Percentiles rank a stretch among this genome's conserved stretches.
Evolutionary conservation across 92 coral and sea anemone genomes (phyloP).

Genomic region (Parazoanthus swiftii): DNA sequence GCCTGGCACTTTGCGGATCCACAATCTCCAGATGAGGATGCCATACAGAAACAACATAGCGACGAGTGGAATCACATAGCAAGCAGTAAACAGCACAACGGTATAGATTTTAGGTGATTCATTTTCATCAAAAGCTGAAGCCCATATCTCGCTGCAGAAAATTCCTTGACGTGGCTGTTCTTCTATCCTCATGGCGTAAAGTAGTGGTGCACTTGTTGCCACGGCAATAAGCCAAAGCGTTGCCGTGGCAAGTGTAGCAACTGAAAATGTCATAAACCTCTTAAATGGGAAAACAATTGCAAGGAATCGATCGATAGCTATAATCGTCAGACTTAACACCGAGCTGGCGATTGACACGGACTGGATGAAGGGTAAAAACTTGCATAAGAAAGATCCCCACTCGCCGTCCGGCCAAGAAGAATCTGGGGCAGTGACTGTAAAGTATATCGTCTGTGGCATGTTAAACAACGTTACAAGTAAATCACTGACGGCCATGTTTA

Average conservation of each 20-base stretch:
- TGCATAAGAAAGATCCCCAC: slow-evolving; percentile 21
- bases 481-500: slow-evolving; percentile 24
- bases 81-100: slow-evolving; percentile 61
- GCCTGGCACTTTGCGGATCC: slow-evolving; percentile 64
- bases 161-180: slow-evolving; percentile 41
- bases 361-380: slow-evolving; percentile 14
- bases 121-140: slow-evolving; percentile 48
- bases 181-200: slow-evolving; percentile 65
- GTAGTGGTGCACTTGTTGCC: slow-evolving; percentile 72
- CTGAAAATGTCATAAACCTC: slow-evolving; percentile 41
- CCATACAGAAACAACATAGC: slow-evolving; percentile 66
- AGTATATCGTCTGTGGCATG: slow-evolving; percentile 34
- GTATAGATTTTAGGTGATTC: slow-evolving; percentile 56
- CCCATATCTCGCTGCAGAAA: slow-evolving; percentile 60
- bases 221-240: slow-evolving; percentile 68
- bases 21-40: slow-evolving; percentile 59
- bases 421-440: not conserved
- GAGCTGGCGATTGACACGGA: slow-evolving; percentile 63
- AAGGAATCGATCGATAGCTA: slow-evolving; percentile 65
- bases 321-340: slow-evolving; percentile 54
- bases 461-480: slow-evolving; percentile 12
- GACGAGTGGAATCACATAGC: slow-evolving; percentile 62
- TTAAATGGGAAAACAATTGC: slow-evolving; percentile 65
- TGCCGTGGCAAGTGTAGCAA: slow-evolving; percentile 49
- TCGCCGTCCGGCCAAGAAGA: not conserved